A percentile compares a stretch with the other conserved stretches of the same genome.
These are phyloP conservation scores for Heteropelma amictum DNA, from an alignment of 2,888 invertebrate species.

Conservation along the genomic window DNA sequence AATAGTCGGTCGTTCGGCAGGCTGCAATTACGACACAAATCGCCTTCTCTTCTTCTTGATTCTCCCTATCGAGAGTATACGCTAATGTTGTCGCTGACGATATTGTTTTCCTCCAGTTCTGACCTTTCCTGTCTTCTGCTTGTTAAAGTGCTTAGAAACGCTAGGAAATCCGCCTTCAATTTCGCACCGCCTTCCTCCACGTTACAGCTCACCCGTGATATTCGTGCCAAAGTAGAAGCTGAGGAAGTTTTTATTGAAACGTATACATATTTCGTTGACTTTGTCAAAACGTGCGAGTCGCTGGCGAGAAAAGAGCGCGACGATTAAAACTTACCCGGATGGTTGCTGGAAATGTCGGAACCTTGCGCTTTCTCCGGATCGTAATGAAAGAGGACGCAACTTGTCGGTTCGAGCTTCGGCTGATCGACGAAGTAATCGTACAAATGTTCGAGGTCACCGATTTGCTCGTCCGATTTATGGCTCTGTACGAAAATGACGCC, in stretches of 20 bases:
- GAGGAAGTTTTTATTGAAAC: conserved; percentile 68
- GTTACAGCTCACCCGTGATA: conserved; percentile 81
- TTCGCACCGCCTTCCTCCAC: conserved; percentile 81
- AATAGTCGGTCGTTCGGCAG: too few relatives aligned
- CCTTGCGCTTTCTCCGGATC: conserved; percentile 78
- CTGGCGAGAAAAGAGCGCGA: not conserved
- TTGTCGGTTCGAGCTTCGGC: conserved; percentile 82
- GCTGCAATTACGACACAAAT: too few relatives aligned
- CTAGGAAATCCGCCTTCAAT: conserved; percentile 80
- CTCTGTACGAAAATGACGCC: conserved; percentile 87
- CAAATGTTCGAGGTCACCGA: conserved; percentile 82
- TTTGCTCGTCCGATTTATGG: conserved; percentile 79
- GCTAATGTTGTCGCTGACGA: conserved; percentile 63
- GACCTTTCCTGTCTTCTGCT: conserved; percentile 66
- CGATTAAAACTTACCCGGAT: conserved; percentile 79
- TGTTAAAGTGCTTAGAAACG: conserved; percentile 68
- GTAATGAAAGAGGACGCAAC: conserved; percentile 83
- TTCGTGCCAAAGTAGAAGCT: conserved; percentile 82
- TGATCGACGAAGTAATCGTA: conserved; percentile 86
- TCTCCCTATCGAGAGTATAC: too few relatives aligned
- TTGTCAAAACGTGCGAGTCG: too few relatives aligned
- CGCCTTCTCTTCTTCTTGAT: too few relatives aligned
- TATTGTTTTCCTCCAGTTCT: conserved; percentile 64
- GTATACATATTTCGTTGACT: not conserved
- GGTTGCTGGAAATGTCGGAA: conserved; percentile 76